Percentiles rank a stretch among this genome's conserved stretches.
These are phyloP conservation scores for Platichthys stellatus DNA, from an alignment of 2,113 vertebrate genomes.

Conservation along the genomic window DNA sequence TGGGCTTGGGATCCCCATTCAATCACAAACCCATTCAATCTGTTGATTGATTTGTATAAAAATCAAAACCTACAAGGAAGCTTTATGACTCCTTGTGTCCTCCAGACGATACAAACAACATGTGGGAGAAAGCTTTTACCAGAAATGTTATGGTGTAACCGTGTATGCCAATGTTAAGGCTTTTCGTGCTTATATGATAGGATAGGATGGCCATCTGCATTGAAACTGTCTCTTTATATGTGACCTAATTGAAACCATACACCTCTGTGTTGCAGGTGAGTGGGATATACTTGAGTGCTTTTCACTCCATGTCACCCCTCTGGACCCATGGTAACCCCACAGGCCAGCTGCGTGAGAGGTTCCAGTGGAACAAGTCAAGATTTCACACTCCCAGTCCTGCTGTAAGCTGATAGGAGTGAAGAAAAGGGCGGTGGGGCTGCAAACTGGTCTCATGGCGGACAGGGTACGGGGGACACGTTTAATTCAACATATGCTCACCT, in stretches of 20 bases:
- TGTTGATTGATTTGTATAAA: no score
- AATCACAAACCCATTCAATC: no score
- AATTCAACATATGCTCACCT: slow-evolving; percentile 30
- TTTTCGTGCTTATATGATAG: no score
- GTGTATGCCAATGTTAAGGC: no score
- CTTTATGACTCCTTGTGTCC: no score
- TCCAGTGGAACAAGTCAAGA: slow-evolving; percentile 48
- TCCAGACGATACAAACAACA: not conserved
- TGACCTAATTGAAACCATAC: not conserved
- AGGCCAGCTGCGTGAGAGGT: slow-evolving; percentile 33
- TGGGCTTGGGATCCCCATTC: no score
- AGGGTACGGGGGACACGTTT: slow-evolving; percentile 7
- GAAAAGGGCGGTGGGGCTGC: slow-evolving; percentile 15
- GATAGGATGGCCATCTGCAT: not conserved
- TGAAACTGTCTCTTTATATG: not conserved
- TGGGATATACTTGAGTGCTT: slow-evolving; percentile 11
- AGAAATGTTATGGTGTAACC: not conserved
- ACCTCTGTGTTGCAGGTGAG: slow-evolving; percentile 14
- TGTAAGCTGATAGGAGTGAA: slow-evolving; percentile 48
- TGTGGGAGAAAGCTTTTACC: not conserved
- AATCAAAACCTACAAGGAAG: no score
- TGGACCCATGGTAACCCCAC: not conserved
- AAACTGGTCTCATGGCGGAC: slow-evolving; percentile 29
- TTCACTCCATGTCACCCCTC: slow-evolving; percentile 17
- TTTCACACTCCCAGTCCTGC: slow-evolving; percentile 58